Conservation (phyloP, 2,888 invertebrate genomes). For the Aethes cnicana region DNA sequence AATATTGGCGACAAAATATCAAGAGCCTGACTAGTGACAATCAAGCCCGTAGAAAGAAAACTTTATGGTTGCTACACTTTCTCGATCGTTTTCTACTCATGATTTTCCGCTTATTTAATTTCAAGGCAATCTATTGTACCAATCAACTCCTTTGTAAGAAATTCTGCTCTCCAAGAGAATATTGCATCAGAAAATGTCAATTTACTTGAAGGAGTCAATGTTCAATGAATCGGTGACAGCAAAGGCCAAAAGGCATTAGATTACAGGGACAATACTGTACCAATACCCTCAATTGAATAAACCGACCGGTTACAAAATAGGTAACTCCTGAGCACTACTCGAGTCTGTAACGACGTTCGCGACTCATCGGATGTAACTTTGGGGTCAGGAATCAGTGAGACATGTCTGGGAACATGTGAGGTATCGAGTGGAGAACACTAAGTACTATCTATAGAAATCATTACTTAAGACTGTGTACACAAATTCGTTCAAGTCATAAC, state of each 20-base stretch:
- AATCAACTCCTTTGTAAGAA: too few species aligned
- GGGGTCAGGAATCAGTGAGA: constrained; percentile 48
- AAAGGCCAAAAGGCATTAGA: constrained; percentile 9
- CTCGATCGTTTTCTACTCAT: too few species aligned
- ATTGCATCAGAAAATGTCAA: too few species aligned
- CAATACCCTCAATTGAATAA: constrained; percentile 13
- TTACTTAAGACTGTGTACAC: too few species aligned
- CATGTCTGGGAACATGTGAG: constrained; percentile 42
- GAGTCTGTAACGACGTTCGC: constrained; percentile 16
- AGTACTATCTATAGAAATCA: constrained; percentile 37
- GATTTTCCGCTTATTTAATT: too few species aligned
- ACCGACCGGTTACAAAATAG: constrained; percentile 17
- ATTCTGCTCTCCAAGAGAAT: too few species aligned
- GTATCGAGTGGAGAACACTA: constrained; percentile 41
- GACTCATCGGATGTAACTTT: constrained; percentile 27
- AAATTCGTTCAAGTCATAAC: too few species aligned
- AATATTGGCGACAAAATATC: background rate
- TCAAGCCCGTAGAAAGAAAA: too few species aligned
- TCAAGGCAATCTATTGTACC: too few species aligned
- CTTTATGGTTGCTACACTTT: too few species aligned
- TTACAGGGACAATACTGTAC: constrained; percentile 10
- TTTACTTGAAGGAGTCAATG: background rate
- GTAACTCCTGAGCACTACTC: constrained; percentile 7
- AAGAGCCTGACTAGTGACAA: too few species aligned
- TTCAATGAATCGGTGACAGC: constrained; percentile 2